Evolutionary conservation across 2,888 invertebrate species (phyloP), one percentile per base, ranked within the genome.

Genomic region (Agrochola lota): DNA sequence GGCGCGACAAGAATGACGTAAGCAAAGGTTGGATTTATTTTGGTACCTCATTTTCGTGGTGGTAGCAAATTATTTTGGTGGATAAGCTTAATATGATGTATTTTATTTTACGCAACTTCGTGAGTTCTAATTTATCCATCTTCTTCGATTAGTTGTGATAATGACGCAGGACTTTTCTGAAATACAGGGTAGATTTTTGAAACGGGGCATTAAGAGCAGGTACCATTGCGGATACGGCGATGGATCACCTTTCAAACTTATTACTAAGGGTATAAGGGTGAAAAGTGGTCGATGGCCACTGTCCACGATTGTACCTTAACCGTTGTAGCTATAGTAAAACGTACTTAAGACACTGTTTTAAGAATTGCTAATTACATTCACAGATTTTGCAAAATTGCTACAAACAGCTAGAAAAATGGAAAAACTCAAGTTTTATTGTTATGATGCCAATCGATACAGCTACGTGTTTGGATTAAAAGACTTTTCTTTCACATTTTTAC

Each of bases 1-100:
- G 85, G 85, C 80, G 75, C 74, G 67, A 82, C 66, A 70, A 49
- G 81, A 70, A 78, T 86, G 81, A 84, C 80, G 84, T 77, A 76
- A 77, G 72, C 78, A 78, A 78, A 80, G 59, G 62, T 46, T 40
- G 62, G 76, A 63, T 86, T 82, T 77, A 83, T 77, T 83, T 76
- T 64, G 52, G 23, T 55, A 30, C 62, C 43, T 71, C 62, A 64
- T 71, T 84, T 63, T 84, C 26, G 62, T 26, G 8, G 9, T 23
- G n/a, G 55, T 5, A 63, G 55, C 8, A 75, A 77, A 64, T 81
- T 69, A 43, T 72, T 60, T 20, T 43, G 0, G n/a, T 62, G 43
- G n/a, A n/a, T 57, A 11, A 11, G n/a, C 57, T 40, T 40, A 40
- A 4, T 57, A 57, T 12, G 57, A n/a, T n/a, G 26, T 43, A 43